These are phyloP conservation scores for Phaenicophaeus curvirostris DNA, from an alignment of 2,797 vertebrate species.

Conservation along the genomic window DNA sequence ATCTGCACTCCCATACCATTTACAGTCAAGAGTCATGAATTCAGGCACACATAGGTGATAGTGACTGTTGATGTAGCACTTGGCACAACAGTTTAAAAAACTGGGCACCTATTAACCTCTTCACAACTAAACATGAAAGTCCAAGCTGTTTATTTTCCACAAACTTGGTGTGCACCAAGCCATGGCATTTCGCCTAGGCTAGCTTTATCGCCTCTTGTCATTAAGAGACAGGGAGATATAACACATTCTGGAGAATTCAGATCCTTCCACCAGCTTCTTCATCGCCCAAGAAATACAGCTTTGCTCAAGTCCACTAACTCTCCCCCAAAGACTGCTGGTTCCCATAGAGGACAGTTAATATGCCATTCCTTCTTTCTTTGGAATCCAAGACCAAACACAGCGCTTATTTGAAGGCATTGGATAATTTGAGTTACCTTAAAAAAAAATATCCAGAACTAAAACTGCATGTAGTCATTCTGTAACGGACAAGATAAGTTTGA, in stretches of 20 bases:
- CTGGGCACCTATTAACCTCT: background rate
- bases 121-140: background rate
- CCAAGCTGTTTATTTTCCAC: background rate
- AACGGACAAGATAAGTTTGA: background rate
- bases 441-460: background rate
- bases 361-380: background rate
- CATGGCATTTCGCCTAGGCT: background rate
- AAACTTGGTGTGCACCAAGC: background rate
- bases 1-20: background rate
- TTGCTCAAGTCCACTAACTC: background rate
- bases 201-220: background rate
- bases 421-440: background rate
- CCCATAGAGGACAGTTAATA: background rate
- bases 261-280: background rate
- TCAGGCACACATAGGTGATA: background rate
- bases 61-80: background rate
- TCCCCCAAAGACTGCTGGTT: background rate
- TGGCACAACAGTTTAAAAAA: background rate
- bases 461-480: no score
- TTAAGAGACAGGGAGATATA: background rate
- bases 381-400: background rate
- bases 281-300: background rate
- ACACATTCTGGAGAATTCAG: background rate
- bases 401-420: background rate
- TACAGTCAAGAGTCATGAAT: background rate